These are phyloP conservation scores for Donacobius atricapilla DNA, from an alignment of 2,113 vertebrate species.

Conservation along the genomic window DNA sequence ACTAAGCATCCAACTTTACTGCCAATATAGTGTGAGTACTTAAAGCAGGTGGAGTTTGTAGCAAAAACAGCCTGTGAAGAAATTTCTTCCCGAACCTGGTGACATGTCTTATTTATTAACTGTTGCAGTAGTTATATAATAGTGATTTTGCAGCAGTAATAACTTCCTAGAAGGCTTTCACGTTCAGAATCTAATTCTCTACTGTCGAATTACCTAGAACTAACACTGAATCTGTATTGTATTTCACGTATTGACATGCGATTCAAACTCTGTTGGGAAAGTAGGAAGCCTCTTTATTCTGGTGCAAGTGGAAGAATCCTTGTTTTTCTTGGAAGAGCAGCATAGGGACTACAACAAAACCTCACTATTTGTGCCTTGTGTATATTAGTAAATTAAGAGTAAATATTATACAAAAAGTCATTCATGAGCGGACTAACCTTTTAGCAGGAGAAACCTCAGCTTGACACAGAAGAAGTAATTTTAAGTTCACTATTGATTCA, in stretches of 20 bases:
- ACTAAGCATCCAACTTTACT: background rate
- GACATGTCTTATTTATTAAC: background rate
- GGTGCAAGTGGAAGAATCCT: background rate
- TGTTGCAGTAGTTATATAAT: background rate
- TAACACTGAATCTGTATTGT: background rate
- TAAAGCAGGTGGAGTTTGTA: background rate
- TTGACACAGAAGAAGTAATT: background rate
- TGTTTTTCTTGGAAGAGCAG: background rate
- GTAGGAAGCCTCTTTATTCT: background rate
- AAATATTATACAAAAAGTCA: background rate
- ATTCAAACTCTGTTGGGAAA: background rate
- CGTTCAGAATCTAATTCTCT: background rate
- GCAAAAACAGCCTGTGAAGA: background rate
- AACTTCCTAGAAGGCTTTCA: background rate
- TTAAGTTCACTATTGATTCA: background rate
- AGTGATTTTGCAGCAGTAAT: background rate
- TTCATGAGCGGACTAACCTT: background rate
- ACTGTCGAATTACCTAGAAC: background rate
- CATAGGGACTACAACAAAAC: background rate
- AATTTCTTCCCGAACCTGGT: background rate
- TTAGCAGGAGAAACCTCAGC: background rate
- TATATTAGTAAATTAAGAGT: background rate
- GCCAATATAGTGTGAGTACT: background rate
- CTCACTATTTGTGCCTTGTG: background rate
- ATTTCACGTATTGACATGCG: accelerated